These are phyloP conservation scores for Uria lomvia DNA, from an alignment of 2,113 vertebrate species.

Conservation along the genomic window DNA sequence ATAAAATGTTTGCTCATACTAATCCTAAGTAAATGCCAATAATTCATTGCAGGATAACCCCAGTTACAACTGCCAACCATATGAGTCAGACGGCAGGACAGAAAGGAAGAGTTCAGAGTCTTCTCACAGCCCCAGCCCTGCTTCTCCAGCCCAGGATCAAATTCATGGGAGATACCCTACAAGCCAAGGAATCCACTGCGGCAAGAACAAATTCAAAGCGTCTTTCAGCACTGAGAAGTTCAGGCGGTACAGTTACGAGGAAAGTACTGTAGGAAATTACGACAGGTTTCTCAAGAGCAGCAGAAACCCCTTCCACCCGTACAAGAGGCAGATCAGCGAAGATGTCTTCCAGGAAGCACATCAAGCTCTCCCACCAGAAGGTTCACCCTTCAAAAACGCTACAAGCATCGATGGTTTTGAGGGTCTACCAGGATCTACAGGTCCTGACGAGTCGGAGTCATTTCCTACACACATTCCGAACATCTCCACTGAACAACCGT, in stretches of 20 bases:
- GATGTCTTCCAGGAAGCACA: constrained; percentile 72
- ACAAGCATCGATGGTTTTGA: constrained; percentile 69
- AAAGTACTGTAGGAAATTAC: constrained; percentile 28
- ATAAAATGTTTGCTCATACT: background rate
- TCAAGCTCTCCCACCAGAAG: constrained; percentile 59
- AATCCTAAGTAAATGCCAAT: background rate
- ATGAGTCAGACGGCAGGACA: constrained; percentile 55
- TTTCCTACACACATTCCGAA: constrained; percentile 55
- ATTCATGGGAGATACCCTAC: constrained; percentile 55
- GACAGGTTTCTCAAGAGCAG: constrained; percentile 67
- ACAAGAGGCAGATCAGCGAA: constrained; percentile 81
- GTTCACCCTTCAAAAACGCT: constrained; percentile 70
- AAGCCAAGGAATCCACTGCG: background rate
- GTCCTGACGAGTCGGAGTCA: constrained; percentile 50
- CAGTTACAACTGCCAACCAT: constrained; percentile 66
- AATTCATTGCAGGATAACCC: constrained; percentile 64
- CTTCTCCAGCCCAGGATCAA: constrained; percentile 70
- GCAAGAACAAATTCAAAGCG: constrained; percentile 50
- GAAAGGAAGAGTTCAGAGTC: constrained; percentile 72
- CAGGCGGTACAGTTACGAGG: constrained; percentile 79
- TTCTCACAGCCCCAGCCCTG: constrained; percentile 72
- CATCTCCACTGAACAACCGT: constrained; percentile 65
- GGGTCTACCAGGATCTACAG: constrained; percentile 20
- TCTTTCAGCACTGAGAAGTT: constrained; percentile 70
- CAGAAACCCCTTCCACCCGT: constrained; percentile 82